Base-by-base conservation (phyloP, 2,113 vertebrate genomes). In the Passer montanus region DNA sequence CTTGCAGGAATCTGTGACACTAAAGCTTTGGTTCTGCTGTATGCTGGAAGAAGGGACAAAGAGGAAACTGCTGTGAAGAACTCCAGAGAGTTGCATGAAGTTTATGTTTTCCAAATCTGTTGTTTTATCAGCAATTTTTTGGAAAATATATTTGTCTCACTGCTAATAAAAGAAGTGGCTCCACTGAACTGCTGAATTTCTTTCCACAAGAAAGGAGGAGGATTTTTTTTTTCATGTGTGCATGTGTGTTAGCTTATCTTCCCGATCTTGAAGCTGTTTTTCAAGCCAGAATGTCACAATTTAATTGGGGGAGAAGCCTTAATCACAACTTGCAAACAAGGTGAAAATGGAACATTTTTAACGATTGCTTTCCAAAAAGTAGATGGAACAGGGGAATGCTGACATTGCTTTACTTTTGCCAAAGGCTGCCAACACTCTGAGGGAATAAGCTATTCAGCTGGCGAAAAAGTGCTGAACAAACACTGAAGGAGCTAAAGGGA, bases 391-490 rank as follows among this genome's bases (percentile, higher is more conserved):
- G 73, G 73, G 91, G 91, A 97, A 93, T 95, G 96, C 96, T 97
- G 96, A 97, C 95, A 84, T 74, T 91, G 96, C 94, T 95, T 97
- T 96, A 80, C 84, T 95, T 90, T 90, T 96, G 95, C 96, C 96
- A 97, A 94, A 93, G 89, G 91, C 95, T 97, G 96, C 96, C 96
- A 96, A 56, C 95, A 92, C 86, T 95, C 73, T 0, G 19, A 95
- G 84, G 93, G 94, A 95, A 95, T 92, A 95, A 95, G 83, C 96
- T 94, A 20, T 84, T 96, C 94, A 96, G 94, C 86, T 95, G 95
- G 95, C 1, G 22, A 92, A 93, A 97, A 97, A 95, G 95, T 96
- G 95, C 95, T 97, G 96, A 97, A 93, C 94, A 96, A 94, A 97
- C 96, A 97, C 55, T 81, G 93, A 91, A 94, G 74, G 93, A 89